Base-by-base conservation (phyloP, 2,113 vertebrate species). In the Coryphaenoides rupestris region DNA sequence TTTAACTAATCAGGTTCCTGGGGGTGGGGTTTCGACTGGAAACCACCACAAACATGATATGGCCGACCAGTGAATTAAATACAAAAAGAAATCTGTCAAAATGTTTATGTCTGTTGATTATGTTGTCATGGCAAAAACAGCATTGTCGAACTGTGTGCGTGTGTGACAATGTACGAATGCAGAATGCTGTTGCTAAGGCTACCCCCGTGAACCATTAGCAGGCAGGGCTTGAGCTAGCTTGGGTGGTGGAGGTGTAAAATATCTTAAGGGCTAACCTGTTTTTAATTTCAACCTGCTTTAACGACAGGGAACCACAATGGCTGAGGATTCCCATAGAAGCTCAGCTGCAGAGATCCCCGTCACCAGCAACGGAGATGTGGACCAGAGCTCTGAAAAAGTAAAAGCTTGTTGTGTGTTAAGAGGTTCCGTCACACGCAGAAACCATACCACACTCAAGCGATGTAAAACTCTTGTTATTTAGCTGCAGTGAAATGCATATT, bases 341-440 rank as follows among this genome's bases (percentile, higher is more conserved):
- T 90, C 94, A 75, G 96, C 92, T 1, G 96, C 96, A 70, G 96
- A 98, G 89, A 97, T 99, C 77, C 88, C 96, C 24, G 93, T 98
- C 75, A 99, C 95, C 63, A 98, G 90, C 88, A 99, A 98, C 63
- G 95, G 96, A 63, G 94, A 95, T 56, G 81, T 94, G 55, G 94
- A 96, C 58, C 92, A 93, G 74, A 84, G 83, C 68, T 89, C 86
- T 0, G 93, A 94, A 21, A 86, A 89, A n/a, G 80, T 83, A 19
- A 86, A 88, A 45, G 15, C 23, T 21, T 17, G 14, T 19, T 19
- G 5, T 13, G 60, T 55, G 33, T 40, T 40, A 40, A 12, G 9
- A 40, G 13, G 33, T 40, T n/a, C 33, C 33, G 33, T 10, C 33
- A 40, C 33, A 40, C 9, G 13, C 33, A 13, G 4, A 40, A 40